These are phyloP conservation scores for Oncorhynchus gorbuscha DNA, from an alignment of 2,113 vertebrate species.

Conservation along the genomic window DNA sequence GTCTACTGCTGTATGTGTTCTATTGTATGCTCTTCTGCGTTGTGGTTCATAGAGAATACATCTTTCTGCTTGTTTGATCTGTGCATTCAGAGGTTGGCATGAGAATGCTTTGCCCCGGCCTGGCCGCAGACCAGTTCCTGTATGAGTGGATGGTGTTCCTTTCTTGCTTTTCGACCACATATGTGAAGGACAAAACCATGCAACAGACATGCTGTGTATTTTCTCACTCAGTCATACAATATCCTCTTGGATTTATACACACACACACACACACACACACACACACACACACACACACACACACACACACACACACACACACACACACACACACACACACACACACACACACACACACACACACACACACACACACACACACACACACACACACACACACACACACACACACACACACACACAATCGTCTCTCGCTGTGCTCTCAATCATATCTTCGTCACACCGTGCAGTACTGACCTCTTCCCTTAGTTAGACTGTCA, in stretches of 20 bases:
- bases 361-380: neutral
- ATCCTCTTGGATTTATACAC: too few species aligned
- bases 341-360: neutral
- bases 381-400: neutral
- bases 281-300: neutral
- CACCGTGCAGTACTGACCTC: neutral
- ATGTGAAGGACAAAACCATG: neutral
- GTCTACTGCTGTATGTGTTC: neutral
- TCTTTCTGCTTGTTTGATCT: neutral
- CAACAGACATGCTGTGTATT: neutral
- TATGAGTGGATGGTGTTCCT: neutral
- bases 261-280: neutral
- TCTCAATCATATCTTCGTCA: neutral
- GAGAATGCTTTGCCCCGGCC: neutral
- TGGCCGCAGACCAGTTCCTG: neutral
- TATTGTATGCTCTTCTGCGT: too few species aligned
- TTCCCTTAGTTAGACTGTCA: neutral
- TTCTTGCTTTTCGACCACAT: neutral
- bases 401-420: neutral
- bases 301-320: neutral
- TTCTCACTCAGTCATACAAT: neutral
- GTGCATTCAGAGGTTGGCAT: too few species aligned
- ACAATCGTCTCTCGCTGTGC: neutral
- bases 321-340: neutral
- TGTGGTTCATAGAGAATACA: neutral